Evolutionary conservation across 2,113 vertebrate genomes (phyloP), one percentile per base, ranked within the genome.

Genomic region (Charadrius vociferus): DNA sequence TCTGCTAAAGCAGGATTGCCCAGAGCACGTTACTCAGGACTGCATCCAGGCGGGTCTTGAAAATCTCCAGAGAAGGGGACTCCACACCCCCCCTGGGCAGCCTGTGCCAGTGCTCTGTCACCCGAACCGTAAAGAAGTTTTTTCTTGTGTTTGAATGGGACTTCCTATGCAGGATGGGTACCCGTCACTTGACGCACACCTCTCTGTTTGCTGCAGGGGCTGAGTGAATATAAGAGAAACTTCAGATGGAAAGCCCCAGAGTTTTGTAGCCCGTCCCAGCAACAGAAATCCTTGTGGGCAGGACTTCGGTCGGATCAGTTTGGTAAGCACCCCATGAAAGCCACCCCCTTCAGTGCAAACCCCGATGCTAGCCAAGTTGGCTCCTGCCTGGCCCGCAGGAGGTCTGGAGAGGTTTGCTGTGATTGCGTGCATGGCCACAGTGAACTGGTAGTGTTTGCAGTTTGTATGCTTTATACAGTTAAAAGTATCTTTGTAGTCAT

Each of bases 261-360:
- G 37, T 93, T 95, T 14, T 93, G 90, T 93, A 98, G 96, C 81
- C 78, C 97, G 0, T 97, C 97, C 19, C 95, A 90, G 12, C 96
- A 97, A 32, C 97, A 75, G 81, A 97, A 90, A 61, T 94, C 97
- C 82, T 89, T 59, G 59, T 98, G 98, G 98, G 99, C 99, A 85
- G 99, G 99, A 82, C 98, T 99, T 65, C 98, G 98, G 66, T 99
- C 99, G 20, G 98, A 99, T 96, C 98, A 99, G 30, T 95, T 98
- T 67, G 98, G 99, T 99, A 97, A 98, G 98, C 13, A 9, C 12
- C 59, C 34, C 22, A 9, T 14, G 41, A 36, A 7, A 84, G 13
- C 81, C 56, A 59, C 5, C 10, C 1, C 10, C 21, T 14, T 6
- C 29, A 7, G 21, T 41, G 49, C 39, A 16, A 18, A 22, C 17